phyloP scores from a whole-genome alignment of 2,797 vertebrate genomes.

The Fistularia tabacaria region DNA sequence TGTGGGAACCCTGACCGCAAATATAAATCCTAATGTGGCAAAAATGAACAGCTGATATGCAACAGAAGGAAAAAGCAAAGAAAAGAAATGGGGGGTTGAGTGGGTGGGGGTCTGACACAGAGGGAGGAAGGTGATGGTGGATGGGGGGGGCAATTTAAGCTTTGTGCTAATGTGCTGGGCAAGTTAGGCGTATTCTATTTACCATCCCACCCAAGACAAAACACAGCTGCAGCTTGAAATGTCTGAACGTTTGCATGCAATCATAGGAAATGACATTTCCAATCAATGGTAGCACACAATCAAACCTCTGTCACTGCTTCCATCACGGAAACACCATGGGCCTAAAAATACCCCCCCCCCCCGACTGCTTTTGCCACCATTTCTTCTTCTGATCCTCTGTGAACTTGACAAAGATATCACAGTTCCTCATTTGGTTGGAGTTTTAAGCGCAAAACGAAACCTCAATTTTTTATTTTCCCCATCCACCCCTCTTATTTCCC shows the following conservation, averaged over 20 bases:
- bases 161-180: too few species aligned
- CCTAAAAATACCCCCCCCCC: slow-evolving; percentile 37
- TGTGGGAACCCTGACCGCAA: not conserved
- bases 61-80: slow-evolving; percentile 19
- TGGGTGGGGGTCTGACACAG: not conserved
- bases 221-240: slow-evolving; percentile 4
- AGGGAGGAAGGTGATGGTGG: too few species aligned
- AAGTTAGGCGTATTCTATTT: too few species aligned
- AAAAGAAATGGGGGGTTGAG: not conserved
- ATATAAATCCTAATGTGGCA: not conserved
- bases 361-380: slow-evolving; percentile 50
- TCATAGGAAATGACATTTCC: slow-evolving; percentile 9
- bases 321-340: slow-evolving; percentile 32
- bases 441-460: not conserved
- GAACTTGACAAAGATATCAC: not conserved
- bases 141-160: not conserved
- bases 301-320: slow-evolving; percentile 48
- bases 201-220: not conserved
- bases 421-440: not conserved
- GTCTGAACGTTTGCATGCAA: slow-evolving; percentile 8
- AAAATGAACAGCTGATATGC: slow-evolving; percentile 8
- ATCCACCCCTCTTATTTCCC: slow-evolving; percentile 2
- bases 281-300: slow-evolving; percentile 27
- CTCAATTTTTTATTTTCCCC: not conserved
- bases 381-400: slow-evolving; percentile 33